Base-by-base conservation (phyloP, 64 coral and sea anemone species). In the Anthopleura sola region DNA sequence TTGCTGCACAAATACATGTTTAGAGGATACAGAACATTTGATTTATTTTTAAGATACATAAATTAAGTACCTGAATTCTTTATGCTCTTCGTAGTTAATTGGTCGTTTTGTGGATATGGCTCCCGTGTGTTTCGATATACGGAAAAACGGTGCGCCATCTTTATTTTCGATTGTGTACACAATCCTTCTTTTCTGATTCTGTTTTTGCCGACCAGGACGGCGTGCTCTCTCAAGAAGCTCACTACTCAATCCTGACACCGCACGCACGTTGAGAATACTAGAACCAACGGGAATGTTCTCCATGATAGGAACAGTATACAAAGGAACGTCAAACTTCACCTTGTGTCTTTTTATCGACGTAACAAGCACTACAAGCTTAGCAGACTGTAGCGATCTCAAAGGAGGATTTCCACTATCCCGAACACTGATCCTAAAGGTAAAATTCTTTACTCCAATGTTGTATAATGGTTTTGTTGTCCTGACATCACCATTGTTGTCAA, bases 231-330 rank as follows among this genome's bases (percentile, higher is more conserved):
- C 87, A 11, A 87, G 8, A 74, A 34, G 92, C 19, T 66, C 51
- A 19, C 36, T 78, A 78, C 78, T 69, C 39, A 92, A 32, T 23
- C 95, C 95, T 18, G 88, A 81, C 16, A 97, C 88, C 7, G 95
- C 95, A 10, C 95, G 91, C 68, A 97, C 95, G 14, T 85, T 93
- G 6, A 97, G 81, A 88, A 97, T 82, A n/a, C 71, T 91, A 18
- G 91, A 79, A 37, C 91, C 91, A 37, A 97, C 47, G 9, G 91
- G 91, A 32, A 84, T 97, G 31, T 93, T 93, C 29, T 97, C 95
- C 26, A 85, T 50, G 1, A 97, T 54, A 9, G 95, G 39, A 44
- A 97, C 77, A 49, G 90, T 51, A 68, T 97, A 97, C 75, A 60
- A 8, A 3, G 81, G 88, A 47, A 97, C 75, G 36, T 97, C 95